Evolutionary conservation across 2,113 vertebrate species (phyloP), one percentile per base, ranked within the genome.

Genomic region (Serilophus lunatus): DNA sequence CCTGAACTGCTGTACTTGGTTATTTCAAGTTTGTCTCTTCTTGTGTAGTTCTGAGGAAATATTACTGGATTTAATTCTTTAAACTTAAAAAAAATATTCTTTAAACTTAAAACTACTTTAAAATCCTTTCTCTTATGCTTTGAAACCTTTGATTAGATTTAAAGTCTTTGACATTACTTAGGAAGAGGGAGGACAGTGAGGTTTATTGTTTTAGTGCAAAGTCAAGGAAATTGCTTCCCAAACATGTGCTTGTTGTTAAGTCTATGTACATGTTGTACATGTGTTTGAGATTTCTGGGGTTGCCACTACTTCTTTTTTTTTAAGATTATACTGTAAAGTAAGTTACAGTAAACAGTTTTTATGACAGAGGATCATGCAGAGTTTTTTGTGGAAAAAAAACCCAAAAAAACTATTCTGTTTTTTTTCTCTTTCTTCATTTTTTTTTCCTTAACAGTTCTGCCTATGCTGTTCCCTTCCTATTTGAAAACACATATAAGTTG

Each of bases 241-340:
- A 65, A 51, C 94, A 95, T 72, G 14, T 92, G 94, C 79, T 93
- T 74, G 38, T 28, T 87, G 81, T 96, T 95, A 95, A 80, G 71
- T 33, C 84, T 24, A 0, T 76, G 12, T 69, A 65, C 74, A 85
- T 38, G 77, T 53, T 72, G 7, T 65, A 87, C 84, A 87, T 69
- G 78, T 93, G 93, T 80, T 93, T 70, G 87, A 83, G 49, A 94
- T 96, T 95, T 78, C 65, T 92, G 83, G 19, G 44, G 42, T 42
- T 95, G 72, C 88, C 57, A n/a, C 70, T 54, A 47, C 33, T 50
- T 42, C 64, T 69, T 47, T 77, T 45, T 20, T 31, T 38, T 44
- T 18, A 28, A 51, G 18, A 47, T 88, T 54, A 33, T 51, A 14
- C 76, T 90, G 63, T 69, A 75, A 64, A 92, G 33, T 26, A 17